These are phyloP conservation scores for Alcedo quadribrachys DNA, from an alignment of 2,797 vertebrate genomes.

Conservation along the genomic window DNA sequence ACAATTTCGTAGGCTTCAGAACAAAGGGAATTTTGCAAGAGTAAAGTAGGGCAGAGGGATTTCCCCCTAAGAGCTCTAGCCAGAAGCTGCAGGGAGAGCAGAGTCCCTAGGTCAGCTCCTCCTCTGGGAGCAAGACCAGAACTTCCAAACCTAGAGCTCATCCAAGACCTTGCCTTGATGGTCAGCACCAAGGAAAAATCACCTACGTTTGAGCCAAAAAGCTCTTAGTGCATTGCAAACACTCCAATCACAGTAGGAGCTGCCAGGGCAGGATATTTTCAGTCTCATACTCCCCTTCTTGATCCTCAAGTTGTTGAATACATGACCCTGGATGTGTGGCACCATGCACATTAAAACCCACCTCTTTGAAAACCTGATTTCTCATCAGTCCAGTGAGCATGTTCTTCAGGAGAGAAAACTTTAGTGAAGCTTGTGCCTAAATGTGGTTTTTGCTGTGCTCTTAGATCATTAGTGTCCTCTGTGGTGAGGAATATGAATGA, in stretches of 20 bases:
- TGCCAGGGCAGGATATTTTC: not conserved
- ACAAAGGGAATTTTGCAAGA: not conserved
- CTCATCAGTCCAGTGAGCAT: not conserved
- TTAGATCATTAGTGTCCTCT: not conserved
- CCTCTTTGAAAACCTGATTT: not conserved
- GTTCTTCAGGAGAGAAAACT: not conserved
- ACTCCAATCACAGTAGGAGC: not conserved
- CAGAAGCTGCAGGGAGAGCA: not conserved
- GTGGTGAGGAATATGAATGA: not conserved
- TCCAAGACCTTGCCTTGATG: not conserved
- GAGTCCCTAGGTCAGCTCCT: not conserved
- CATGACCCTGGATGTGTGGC: not conserved
- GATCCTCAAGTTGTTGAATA: not conserved
- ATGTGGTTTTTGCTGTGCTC: not conserved
- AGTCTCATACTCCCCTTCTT: not conserved
- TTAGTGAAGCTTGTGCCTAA: not conserved
- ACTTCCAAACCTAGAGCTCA: not conserved
- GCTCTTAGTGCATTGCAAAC: not conserved
- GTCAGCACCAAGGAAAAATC: not conserved
- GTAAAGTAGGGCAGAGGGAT: not conserved
- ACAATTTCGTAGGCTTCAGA: not conserved
- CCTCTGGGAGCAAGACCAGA: not conserved
- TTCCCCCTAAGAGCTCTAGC: not conserved
- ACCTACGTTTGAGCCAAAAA: not conserved
- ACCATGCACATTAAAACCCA: rapidly evolving